Conservation (phyloP, 2,888 invertebrate genomes). For the Drosophila recens region DNA sequence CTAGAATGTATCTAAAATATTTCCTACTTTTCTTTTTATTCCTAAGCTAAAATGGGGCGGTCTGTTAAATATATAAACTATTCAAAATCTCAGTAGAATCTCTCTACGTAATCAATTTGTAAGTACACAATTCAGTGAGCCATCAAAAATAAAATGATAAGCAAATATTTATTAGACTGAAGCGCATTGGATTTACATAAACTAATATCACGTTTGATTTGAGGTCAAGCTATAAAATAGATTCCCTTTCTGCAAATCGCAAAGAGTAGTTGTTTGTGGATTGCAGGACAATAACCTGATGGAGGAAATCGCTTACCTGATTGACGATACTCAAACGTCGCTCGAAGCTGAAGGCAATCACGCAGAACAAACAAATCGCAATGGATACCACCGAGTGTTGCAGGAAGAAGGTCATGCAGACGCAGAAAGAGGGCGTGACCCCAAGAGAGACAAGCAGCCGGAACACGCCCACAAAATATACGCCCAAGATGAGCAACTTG, state of each 20-base stretch:
- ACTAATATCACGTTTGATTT: conserved; percentile 3
- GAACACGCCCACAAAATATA: conserved; percentile 82
- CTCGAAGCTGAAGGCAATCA: conserved; percentile 81
- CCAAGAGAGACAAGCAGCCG: conserved; percentile 77
- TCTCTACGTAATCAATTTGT: neutral
- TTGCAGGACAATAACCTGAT: neutral
- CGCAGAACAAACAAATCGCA: conserved; percentile 83
- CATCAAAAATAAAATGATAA: neutral
- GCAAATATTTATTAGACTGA: neutral
- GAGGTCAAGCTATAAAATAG: neutral
- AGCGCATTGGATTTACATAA: conserved; percentile 8
- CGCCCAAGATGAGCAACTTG: conserved; percentile 76
- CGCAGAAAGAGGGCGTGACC: conserved; percentile 79
- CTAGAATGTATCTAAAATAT: no score
- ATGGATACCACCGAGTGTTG: conserved; percentile 83
- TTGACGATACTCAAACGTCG: conserved; percentile 82
- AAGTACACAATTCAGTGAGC: neutral
- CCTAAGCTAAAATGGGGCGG: no score
- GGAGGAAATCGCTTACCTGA: conserved; percentile 74
- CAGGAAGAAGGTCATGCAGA: conserved; percentile 83
- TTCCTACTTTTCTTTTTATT: no score
- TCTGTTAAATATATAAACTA: no score
- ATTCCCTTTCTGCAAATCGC: neutral
- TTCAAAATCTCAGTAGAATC: neutral
- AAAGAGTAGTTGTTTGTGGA: neutral